A percentile compares a stretch with the other conserved stretches of the same genome.
Conservation (phyloP, 2,888 invertebrate species). For the Chrysolina americana region DNA sequence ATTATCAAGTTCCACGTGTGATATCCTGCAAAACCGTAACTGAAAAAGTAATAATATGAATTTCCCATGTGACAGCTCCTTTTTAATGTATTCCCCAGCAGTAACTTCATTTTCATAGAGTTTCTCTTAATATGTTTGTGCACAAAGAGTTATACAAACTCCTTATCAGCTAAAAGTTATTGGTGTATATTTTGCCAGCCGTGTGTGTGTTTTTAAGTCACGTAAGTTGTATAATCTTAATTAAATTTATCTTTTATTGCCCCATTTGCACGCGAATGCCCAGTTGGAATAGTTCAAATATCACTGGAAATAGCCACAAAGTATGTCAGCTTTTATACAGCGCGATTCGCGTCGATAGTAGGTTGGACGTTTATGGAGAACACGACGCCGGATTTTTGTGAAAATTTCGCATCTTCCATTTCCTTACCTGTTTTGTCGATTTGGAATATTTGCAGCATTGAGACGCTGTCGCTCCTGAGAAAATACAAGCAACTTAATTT, state of each 20-base stretch:
- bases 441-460: too few species aligned
- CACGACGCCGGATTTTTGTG: too few species aligned
- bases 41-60: neutral
- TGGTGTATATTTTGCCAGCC: slow-evolving; percentile 52
- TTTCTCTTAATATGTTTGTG: slow-evolving; percentile 29
- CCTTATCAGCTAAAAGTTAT: slow-evolving; percentile 48
- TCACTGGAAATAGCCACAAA: slow-evolving; percentile 24
- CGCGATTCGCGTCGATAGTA: too few species aligned
- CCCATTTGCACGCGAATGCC: slow-evolving; percentile 56
- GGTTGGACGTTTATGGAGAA: too few species aligned
- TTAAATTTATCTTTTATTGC: slow-evolving; percentile 58
- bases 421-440: too few species aligned
- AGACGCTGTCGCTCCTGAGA: too few species aligned
- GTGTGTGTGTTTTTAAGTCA: slow-evolving; percentile 55
- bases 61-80: neutral
- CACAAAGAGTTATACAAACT: slow-evolving; percentile 32
- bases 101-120: slow-evolving; percentile 39
- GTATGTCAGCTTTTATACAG: slow-evolving; percentile 11
- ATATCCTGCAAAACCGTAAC: neutral
- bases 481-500: too few species aligned
- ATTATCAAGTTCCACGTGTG: too few species aligned
- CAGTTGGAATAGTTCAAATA: slow-evolving; percentile 41
- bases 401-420: too few species aligned
- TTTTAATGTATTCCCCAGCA: neutral
- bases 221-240: slow-evolving; percentile 57